phyloP scores from a whole-genome alignment of 2,113 vertebrate species.

The Cololabis saira region DNA sequence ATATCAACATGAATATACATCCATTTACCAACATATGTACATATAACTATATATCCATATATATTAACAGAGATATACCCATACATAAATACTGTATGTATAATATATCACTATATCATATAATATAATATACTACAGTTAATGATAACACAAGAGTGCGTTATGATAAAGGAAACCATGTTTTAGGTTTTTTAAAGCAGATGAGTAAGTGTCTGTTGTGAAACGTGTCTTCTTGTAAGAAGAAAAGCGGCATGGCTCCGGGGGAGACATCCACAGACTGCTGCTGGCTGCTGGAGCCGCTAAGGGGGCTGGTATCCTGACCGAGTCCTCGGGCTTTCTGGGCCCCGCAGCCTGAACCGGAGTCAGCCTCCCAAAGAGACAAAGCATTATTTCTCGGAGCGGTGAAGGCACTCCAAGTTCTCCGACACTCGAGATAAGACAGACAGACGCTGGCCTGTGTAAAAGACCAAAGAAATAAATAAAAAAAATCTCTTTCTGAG shows the following conservation, averaged over 20 bases:
- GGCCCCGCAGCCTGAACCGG: constrained; percentile 69
- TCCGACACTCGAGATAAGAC: constrained; percentile 2
- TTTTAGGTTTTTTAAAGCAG: no score
- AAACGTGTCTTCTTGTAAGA: not conserved
- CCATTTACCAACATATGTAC: no score
- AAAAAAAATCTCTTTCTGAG: constrained; percentile 42
- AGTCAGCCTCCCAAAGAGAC: constrained; percentile 40
- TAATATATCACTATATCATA: no score
- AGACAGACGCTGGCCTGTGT: not conserved
- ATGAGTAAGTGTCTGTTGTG: no score
- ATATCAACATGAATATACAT: no score
- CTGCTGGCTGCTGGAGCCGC: constrained; percentile 70
- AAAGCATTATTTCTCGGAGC: constrained; percentile 32
- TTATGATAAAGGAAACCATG: no score
- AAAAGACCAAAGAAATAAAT: constrained; percentile 51
- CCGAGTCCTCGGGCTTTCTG: constrained; percentile 78
- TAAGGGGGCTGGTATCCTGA: constrained; percentile 72
- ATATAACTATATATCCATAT: no score
- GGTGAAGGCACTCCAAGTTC: constrained; percentile 17
- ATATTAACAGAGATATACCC: no score
- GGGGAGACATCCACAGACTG: constrained; percentile 54
- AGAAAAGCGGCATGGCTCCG: constrained; percentile 11
- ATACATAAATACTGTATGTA: no score
- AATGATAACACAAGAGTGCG: no score
- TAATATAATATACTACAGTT: no score